Evolutionary conservation across 2,888 invertebrate species (phyloP).

Genomic region (Euplexia lucipara): DNA sequence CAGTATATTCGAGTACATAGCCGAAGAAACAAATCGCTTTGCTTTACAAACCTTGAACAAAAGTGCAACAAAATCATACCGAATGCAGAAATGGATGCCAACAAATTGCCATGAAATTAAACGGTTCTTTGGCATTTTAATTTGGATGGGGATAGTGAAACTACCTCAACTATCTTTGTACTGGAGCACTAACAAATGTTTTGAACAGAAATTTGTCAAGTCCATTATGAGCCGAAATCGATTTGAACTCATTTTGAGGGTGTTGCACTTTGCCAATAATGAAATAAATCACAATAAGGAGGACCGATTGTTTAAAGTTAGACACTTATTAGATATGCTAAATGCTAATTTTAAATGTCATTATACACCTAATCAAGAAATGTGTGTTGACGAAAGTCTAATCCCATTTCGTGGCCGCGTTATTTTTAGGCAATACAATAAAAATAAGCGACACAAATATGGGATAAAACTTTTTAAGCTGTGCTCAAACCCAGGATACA

Average conservation of each 20-base stretch:
- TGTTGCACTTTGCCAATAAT: constrained; percentile 51
- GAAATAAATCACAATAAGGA: constrained; percentile 40
- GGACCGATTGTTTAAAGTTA: constrained; percentile 40
- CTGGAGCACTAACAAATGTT: too few species aligned
- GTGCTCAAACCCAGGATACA: constrained; percentile 56
- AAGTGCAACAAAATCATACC: constrained; percentile 33
- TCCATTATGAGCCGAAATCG: constrained; percentile 44
- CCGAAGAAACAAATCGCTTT: constrained; percentile 32
- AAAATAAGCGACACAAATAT: constrained; percentile 34
- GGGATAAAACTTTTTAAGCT: constrained; percentile 50
- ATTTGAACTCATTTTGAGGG: constrained; percentile 49
- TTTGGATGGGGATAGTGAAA: too few species aligned
- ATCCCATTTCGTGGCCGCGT: constrained; percentile 36
- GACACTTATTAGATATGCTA: constrained; percentile 38
- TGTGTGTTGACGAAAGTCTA: constrained; percentile 39
- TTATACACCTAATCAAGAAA: constrained; percentile 28
- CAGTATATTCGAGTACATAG: constrained; percentile 21
- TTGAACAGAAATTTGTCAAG: too few species aligned
- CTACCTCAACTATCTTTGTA: constrained; percentile 20
- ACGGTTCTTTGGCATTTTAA: too few species aligned
- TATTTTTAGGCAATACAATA: constrained; percentile 43
- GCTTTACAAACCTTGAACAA: constrained; percentile 33
- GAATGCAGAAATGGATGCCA: constrained; percentile 36
- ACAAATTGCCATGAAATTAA: too few species aligned
- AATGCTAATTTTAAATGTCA: constrained; percentile 29